A percentile compares a stretch with the other conserved stretches of the same genome.
Evolutionary conservation across 2,113 vertebrate species (phyloP).

Genomic region (Eolophus roseicapilla): DNA sequence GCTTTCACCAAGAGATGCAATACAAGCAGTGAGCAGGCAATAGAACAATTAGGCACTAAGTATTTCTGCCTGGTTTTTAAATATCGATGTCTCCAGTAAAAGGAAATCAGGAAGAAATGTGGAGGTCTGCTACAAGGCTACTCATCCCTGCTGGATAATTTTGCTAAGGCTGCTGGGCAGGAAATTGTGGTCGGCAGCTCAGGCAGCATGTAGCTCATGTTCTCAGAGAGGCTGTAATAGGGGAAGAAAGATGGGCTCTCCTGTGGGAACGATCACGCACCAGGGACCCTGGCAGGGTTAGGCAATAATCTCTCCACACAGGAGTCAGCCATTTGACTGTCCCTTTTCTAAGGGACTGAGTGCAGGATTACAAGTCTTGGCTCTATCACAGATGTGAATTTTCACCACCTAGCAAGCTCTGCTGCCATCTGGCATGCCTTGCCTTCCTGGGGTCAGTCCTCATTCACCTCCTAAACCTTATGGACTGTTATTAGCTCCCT

Average conservation of each 20-base stretch:
- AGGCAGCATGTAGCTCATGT: rapidly evolving
- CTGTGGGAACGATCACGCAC: not conserved
- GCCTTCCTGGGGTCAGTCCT: not conserved
- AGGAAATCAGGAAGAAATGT: not conserved
- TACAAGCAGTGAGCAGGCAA: not conserved
- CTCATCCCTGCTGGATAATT: not conserved
- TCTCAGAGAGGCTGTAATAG: not conserved
- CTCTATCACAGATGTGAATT: not conserved
- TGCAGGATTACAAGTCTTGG: not conserved
- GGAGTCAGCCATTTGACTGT: not conserved
- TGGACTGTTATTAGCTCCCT: not conserved
- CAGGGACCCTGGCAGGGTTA: not conserved
- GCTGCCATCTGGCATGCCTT: not conserved
- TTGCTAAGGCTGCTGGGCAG: not conserved
- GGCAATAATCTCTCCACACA: not conserved
- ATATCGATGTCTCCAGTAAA: not conserved
- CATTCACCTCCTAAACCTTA: not conserved
- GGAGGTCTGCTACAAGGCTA: not conserved
- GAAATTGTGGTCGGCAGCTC: not conserved
- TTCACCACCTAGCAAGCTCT: not conserved
- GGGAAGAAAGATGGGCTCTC: not conserved
- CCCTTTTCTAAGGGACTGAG: not conserved
- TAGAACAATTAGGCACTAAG: not conserved
- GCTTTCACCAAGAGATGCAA: not conserved
- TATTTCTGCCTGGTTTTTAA: not conserved